Evolutionary conservation across 2,113 vertebrate genomes (phyloP).

Genomic region (Podiceps cristatus): DNA sequence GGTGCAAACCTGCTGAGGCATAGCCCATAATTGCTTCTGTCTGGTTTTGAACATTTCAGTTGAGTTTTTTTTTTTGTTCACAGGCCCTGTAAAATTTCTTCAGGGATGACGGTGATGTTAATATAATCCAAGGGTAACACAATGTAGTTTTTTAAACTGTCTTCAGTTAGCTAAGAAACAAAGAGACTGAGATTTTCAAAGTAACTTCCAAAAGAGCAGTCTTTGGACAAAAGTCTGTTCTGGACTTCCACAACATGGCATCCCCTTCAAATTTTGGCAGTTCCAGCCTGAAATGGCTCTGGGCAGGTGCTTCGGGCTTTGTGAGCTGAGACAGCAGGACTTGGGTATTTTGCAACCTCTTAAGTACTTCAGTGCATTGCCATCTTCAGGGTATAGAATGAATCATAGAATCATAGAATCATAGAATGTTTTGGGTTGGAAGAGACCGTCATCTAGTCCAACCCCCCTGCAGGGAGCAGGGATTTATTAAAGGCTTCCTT

Average conservation of each 20-base stretch:
- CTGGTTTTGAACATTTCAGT: background rate
- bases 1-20: background rate
- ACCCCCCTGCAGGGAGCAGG: no score
- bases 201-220: background rate
- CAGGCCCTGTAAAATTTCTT: no score
- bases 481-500: no score
- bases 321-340: background rate
- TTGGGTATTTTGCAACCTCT: background rate
- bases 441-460: no score
- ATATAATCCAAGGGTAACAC: background rate
- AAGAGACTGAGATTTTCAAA: background rate
- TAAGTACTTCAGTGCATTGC: no score
- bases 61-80: background rate
- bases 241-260: fast-evolving
- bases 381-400: fast-evolving
- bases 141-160: background rate
- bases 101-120: background rate
- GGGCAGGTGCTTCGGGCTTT: background rate
- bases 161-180: background rate
- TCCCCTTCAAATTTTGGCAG: background rate
- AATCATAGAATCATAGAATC: no score
- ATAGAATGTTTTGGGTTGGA: no score
- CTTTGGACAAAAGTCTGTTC: no score
- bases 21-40: background rate
- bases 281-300: background rate